Evolutionary conservation across 2,113 vertebrate genomes (phyloP).

Genomic region (Rhinopomastus cyanomelas): DNA sequence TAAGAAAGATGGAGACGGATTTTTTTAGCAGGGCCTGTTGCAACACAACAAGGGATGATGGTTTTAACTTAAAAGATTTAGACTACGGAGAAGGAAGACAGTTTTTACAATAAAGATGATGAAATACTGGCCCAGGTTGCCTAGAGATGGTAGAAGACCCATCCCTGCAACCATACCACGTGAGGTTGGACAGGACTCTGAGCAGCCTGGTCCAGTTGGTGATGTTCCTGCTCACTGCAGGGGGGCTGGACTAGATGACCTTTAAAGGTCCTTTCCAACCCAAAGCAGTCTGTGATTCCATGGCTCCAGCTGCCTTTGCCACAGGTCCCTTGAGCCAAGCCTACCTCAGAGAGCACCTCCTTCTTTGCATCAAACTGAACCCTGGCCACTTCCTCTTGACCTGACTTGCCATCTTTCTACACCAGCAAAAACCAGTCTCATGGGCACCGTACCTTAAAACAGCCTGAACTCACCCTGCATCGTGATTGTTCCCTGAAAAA

Average conservation of each 20-base stretch:
- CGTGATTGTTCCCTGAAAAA: neutral
- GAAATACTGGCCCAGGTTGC: neutral
- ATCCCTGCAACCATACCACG: neutral
- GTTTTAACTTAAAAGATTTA: neutral
- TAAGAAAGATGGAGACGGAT: neutral
- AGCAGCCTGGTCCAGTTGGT: neutral
- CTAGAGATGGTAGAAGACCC: neutral
- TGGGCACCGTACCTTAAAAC: neutral
- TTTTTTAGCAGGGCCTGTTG: neutral
- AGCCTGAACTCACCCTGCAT: neutral
- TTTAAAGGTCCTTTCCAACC: neutral
- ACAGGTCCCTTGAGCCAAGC: neutral
- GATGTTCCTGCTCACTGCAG: neutral
- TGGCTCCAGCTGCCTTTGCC: neutral
- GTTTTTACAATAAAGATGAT: neutral
- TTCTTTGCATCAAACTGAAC: neutral
- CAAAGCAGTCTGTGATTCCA: neutral
- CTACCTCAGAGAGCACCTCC: neutral
- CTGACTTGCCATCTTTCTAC: neutral
- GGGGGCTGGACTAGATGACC: neutral
- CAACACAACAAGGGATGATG: neutral
- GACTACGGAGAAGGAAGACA: neutral
- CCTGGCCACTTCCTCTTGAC: neutral
- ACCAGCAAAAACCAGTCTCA: neutral
- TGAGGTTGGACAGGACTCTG: neutral